A percentile compares a stretch with the other conserved stretches of the same genome.
phyloP scores from a whole-genome alignment of 2,888 invertebrate species.

The Cryptops parisi region DNA sequence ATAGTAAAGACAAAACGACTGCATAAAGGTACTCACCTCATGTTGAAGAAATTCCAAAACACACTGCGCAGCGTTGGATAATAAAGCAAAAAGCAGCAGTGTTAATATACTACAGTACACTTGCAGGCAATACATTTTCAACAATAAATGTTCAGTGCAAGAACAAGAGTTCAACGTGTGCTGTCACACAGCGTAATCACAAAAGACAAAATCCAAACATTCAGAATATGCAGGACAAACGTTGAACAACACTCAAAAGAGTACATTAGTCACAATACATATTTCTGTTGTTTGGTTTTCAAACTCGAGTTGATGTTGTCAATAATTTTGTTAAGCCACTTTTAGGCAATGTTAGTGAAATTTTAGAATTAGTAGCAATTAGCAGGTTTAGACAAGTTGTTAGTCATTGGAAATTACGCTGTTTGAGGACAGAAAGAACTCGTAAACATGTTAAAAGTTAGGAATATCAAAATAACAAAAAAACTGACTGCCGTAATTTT shows the following conservation, averaged over 20 bases:
- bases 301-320: too few species aligned
- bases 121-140: slow-evolving; percentile 1
- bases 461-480: too few species aligned
- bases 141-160: slow-evolving; percentile 5
- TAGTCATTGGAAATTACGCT: neutral
- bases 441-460: too few species aligned
- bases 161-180: neutral
- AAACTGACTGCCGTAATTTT: too few species aligned
- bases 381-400: too few species aligned
- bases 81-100: slow-evolving; percentile 18
- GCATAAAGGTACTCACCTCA: slow-evolving; percentile 23
- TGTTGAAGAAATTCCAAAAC: slow-evolving; percentile 27
- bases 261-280: too few species aligned
- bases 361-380: too few species aligned
- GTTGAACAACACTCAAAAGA: too few species aligned
- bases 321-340: neutral
- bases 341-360: neutral
- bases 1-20: slow-evolving; percentile 3
- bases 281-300: too few species aligned
- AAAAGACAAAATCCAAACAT: neutral
- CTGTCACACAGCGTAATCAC: neutral
- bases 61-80: slow-evolving; percentile 21
- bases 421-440: neutral
- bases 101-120: slow-evolving; percentile 11
- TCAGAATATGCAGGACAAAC: too few species aligned